These are phyloP conservation scores for Meteorus colon DNA, from an alignment of 2,888 invertebrate genomes.

Conservation along the genomic window DNA sequence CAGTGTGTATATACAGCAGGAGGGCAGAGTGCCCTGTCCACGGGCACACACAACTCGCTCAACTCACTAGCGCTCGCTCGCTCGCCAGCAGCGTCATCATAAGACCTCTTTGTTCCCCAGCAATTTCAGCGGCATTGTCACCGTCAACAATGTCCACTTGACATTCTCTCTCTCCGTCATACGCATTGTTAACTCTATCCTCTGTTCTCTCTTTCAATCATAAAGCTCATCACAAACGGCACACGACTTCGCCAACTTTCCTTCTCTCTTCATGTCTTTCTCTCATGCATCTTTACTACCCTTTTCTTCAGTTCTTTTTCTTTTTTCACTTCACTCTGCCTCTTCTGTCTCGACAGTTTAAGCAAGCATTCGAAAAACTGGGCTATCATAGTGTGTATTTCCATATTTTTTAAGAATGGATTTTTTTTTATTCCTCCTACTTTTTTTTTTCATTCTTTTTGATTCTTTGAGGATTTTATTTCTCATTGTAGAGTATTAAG, in stretches of 20 bases:
- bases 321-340: slow-evolving; percentile 22
- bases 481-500: slow-evolving; percentile 5
- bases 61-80: slow-evolving; percentile 57
- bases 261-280: slow-evolving; percentile 30
- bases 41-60: slow-evolving; percentile 58
- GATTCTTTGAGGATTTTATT: slow-evolving; percentile 6
- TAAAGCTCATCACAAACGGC: slow-evolving; percentile 67
- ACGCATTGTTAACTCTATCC: slow-evolving; percentile 67
- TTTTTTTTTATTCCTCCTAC: background rate
- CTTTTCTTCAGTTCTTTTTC: slow-evolving; percentile 28
- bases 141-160: slow-evolving; percentile 74
- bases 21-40: slow-evolving; percentile 57
- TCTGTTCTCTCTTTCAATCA: slow-evolving; percentile 68
- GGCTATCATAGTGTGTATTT: slow-evolving; percentile 10
- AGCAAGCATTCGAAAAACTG: slow-evolving; percentile 22
- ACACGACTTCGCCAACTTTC: slow-evolving; percentile 42
- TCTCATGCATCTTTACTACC: slow-evolving; percentile 34
- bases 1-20: slow-evolving; percentile 36
- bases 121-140: slow-evolving; percentile 74
- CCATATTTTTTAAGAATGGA: slow-evolving; percentile 5
- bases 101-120: slow-evolving; percentile 73
- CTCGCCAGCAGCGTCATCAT: slow-evolving; percentile 72
- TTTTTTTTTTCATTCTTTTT: background rate
- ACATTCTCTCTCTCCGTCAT: slow-evolving; percentile 70
- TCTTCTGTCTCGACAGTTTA: slow-evolving; percentile 29